Evolutionary conservation across 2,888 invertebrate genomes (phyloP).

Genomic region (Rhagophthalmus giganteus): DNA sequence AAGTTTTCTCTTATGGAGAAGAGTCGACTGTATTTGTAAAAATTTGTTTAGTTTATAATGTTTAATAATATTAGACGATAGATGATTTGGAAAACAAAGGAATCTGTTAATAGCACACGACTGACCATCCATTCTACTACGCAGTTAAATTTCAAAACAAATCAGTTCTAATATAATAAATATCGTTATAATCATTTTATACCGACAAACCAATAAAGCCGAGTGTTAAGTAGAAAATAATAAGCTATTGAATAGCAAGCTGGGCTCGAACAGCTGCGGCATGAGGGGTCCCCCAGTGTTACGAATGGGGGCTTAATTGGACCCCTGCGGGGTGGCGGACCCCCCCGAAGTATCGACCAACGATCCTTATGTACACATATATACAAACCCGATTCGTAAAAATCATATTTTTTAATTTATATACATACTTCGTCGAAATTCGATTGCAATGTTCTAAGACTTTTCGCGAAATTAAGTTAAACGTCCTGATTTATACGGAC

Average conservation of each 20-base stretch:
- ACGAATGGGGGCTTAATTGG: conserved; percentile 56
- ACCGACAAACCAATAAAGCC: conserved; percentile 31
- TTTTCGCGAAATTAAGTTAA: no score
- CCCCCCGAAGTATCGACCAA: conserved; percentile 40
- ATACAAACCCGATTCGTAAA: conserved; percentile 36
- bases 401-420: conserved; percentile 34
- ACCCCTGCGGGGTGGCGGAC: conserved; percentile 47
- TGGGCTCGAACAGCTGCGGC: conserved; percentile 38
- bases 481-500: conserved; percentile 18
- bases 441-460: conserved; percentile 21
- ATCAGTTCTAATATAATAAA: conserved; percentile 25
- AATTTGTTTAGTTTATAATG: neutral
- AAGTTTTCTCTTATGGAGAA: no score
- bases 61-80: neutral
- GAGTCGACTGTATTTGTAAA: neutral
- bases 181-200: conserved; percentile 28
- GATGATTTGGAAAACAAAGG: neutral
- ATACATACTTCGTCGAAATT: conserved; percentile 23
- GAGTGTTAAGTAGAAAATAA: conserved; percentile 49
- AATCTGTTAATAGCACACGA: conserved; percentile 1
- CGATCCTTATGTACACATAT: conserved; percentile 33
- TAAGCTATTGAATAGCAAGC: conserved; percentile 43
- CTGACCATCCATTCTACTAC: conserved; percentile 5
- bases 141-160: conserved; percentile 25
- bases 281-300: conserved; percentile 42